Conservation (phyloP, 2,888 invertebrate genomes). For the Cantharis lateralis region DNA sequence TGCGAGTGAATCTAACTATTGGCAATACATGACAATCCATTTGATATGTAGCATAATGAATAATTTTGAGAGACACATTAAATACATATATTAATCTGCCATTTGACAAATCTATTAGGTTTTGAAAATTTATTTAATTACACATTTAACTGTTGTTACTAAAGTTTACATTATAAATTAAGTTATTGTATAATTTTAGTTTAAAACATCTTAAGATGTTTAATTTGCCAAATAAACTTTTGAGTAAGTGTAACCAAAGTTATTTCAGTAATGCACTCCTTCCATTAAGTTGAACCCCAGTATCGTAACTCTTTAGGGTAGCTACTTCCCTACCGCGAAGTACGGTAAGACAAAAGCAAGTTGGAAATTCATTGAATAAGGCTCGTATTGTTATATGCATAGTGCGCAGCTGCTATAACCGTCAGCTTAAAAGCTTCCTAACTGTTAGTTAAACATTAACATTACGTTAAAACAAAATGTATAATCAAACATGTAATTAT, state of each 20-base stretch:
- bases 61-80: constrained; percentile 13
- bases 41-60: constrained; percentile 15
- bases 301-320: constrained; percentile 43
- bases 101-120: constrained; percentile 17
- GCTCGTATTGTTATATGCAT: constrained; percentile 39
- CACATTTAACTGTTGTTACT: not conserved
- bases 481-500: not conserved
- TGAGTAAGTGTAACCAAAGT: constrained; percentile 50
- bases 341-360: constrained; percentile 45
- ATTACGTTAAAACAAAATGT: constrained; percentile 3
- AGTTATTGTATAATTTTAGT: not conserved
- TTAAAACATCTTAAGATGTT: constrained; percentile 4
- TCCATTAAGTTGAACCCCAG: constrained; percentile 45
- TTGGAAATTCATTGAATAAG: constrained; percentile 48
- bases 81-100: not conserved
- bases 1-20: constrained; percentile 11
- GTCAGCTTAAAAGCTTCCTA: constrained; percentile 30
- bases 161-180: not conserved
- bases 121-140: constrained; percentile 5
- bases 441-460: constrained; percentile 21
- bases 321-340: constrained; percentile 41
- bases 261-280: constrained; percentile 55
- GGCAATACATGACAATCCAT: constrained; percentile 12
- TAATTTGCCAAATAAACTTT: constrained; percentile 15
- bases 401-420: constrained; percentile 44